Percentiles rank a stretch among this genome's conserved stretches.
These are phyloP conservation scores for Propithecus deckenii DNA, from an alignment of 2,797 vertebrate genomes.

Conservation along the genomic window DNA sequence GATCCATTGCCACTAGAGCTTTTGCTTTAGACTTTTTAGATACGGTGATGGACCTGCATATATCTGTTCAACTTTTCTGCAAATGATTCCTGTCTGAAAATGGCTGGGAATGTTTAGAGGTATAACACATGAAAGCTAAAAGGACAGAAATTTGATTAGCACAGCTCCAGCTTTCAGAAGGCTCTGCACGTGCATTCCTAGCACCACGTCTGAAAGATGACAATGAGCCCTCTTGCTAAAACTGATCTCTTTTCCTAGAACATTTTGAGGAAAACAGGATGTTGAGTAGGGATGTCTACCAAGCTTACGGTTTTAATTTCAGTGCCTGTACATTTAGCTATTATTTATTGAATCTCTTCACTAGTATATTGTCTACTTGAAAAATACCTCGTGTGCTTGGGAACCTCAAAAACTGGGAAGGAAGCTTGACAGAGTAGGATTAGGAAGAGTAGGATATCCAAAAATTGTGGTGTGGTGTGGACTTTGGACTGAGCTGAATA, in stretches of 20 bases:
- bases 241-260: not conserved
- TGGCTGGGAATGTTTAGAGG: not conserved
- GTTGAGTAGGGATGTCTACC: not conserved
- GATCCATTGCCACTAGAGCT: not conserved
- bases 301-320: not conserved
- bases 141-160: not conserved
- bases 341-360: not conserved
- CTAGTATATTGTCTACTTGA: not conserved
- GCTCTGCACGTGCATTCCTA: not conserved
- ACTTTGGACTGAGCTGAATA: not conserved
- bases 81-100: not conserved
- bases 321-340: not conserved
- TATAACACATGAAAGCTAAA: not conserved
- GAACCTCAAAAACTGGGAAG: not conserved
- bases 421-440: not conserved
- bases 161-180: not conserved
- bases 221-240: not conserved
- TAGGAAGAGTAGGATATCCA: not conserved
- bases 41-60: not conserved
- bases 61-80: not conserved
- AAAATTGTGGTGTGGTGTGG: not conserved
- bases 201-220: not conserved
- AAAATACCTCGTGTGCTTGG: not conserved
- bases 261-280: conserved; percentile 4
- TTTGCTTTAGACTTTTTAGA: not conserved